phyloP scores from a whole-genome alignment of 1,140 invertebrate genomes.

The Zaprionus ornatus region DNA sequence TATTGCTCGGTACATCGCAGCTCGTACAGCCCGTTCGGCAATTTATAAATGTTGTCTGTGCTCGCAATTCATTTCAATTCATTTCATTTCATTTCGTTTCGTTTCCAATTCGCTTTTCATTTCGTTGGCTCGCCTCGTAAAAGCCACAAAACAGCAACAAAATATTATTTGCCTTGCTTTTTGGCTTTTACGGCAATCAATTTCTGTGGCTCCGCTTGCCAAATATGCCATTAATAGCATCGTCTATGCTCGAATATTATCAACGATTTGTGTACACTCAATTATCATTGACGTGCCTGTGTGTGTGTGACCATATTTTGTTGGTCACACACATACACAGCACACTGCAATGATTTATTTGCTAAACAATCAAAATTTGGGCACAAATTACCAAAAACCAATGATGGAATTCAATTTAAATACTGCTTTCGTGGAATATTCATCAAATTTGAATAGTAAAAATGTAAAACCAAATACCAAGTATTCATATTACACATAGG shows the following conservation, averaged over 20 bases:
- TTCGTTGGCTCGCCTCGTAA: conserved; percentile 5
- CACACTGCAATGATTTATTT: conserved; percentile 9
- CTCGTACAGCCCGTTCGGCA: conserved; percentile 17
- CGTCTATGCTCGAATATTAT: conserved; percentile 36
- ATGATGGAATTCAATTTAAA: background rate
- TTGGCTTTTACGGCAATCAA: conserved; percentile 60
- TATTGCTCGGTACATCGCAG: background rate
- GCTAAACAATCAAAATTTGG: conserved; percentile 21
- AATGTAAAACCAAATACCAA: background rate
- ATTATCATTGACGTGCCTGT: conserved; percentile 29
- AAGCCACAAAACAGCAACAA: conserved; percentile 39
- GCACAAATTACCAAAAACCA: conserved; percentile 6
- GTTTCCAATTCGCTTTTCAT: conserved; percentile 8
- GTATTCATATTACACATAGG: background rate
- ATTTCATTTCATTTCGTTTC: conserved; percentile 22
- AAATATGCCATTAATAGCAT: conserved; percentile 35
- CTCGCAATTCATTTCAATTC: conserved; percentile 22
- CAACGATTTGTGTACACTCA: conserved; percentile 48
- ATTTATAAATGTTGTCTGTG: conserved; percentile 36
- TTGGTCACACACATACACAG: background rate
- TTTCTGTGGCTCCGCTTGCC: conserved; percentile 48
- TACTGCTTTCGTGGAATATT: background rate
- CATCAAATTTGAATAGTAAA: background rate
- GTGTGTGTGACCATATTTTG: conserved; percentile 12
- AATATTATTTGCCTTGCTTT: conserved; percentile 51